phyloP scores from a whole-genome alignment of 2,113 vertebrate genomes.

The Anser cygnoides region DNA sequence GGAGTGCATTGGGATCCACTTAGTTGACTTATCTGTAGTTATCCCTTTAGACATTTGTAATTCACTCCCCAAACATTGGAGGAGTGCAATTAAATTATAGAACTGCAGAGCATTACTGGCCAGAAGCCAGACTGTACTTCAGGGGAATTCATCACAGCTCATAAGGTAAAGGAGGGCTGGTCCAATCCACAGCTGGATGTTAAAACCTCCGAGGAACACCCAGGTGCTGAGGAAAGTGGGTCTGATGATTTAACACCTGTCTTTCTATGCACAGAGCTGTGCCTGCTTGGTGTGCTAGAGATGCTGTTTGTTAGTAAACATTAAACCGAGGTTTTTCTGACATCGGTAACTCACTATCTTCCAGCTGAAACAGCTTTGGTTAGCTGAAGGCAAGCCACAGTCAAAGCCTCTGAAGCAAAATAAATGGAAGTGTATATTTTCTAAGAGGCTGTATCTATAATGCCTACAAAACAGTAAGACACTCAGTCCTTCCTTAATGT shows the following conservation, averaged over 20 bases:
- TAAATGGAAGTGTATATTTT: neutral
- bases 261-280: neutral
- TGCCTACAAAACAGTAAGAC: neutral
- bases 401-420: neutral
- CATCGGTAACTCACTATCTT: neutral
- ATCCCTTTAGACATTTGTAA: neutral
- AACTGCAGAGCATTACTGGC: neutral
- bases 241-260: fast-evolving
- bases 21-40: neutral
- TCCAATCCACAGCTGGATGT: neutral
- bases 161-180: neutral
- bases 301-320: neutral
- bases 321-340: neutral
- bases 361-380: neutral
- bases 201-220: neutral
- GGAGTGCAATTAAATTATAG: neutral
- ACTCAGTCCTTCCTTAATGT: neutral
- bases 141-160: neutral
- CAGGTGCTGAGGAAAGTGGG: neutral
- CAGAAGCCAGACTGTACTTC: neutral
- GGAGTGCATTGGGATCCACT: neutral
- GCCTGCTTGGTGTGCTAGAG: neutral
- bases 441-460: neutral
- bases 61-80: neutral
- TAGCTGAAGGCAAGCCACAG: neutral